Percentiles rank a stretch among this genome's conserved stretches.
Conservation (phyloP, 1,140 invertebrate species). For the Dinothrombium tinctorium region DNA sequence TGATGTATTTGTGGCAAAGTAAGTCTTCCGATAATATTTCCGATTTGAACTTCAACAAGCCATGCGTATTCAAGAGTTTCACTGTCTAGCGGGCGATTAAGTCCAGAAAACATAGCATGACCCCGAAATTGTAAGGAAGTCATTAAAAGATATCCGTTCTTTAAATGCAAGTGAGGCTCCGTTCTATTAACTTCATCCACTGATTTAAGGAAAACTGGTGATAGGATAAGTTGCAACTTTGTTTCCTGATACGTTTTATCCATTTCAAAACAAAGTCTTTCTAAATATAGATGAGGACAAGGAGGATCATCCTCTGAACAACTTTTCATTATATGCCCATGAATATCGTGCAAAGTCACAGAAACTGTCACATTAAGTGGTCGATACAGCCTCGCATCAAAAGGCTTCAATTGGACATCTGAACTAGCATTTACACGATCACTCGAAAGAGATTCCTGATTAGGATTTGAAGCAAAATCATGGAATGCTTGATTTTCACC, state of each 20-base stretch:
- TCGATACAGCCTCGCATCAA: slow-evolving; percentile 63
- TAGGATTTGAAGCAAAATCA: slow-evolving; percentile 24
- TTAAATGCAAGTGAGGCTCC: slow-evolving; percentile 24
- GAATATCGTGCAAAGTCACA: slow-evolving; percentile 81
- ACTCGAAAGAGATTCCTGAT: neutral
- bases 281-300: slow-evolving; percentile 66
- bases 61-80: slow-evolving; percentile 93
- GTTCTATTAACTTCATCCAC: slow-evolving; percentile 16
- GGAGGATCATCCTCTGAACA: slow-evolving; percentile 36
- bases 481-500: slow-evolving; percentile 81
- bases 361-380: slow-evolving; percentile 74
- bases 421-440: neutral
- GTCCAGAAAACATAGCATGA: slow-evolving; percentile 89
- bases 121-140: slow-evolving; percentile 42
- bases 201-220: slow-evolving; percentile 46
- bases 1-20: slow-evolving; percentile 43
- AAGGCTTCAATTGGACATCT: slow-evolving; percentile 14
- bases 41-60: slow-evolving; percentile 35
- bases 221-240: slow-evolving; percentile 64
- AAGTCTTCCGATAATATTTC: slow-evolving; percentile 29
- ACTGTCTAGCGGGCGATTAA: slow-evolving; percentile 60
- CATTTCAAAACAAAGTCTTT: slow-evolving; percentile 87
- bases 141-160: slow-evolving; percentile 23
- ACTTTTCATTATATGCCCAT: slow-evolving; percentile 72
- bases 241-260: slow-evolving; percentile 76